These are phyloP conservation scores for Calyptommatus sinebrachiatus DNA, from an alignment of 2,113 vertebrate genomes.

Conservation along the genomic window DNA sequence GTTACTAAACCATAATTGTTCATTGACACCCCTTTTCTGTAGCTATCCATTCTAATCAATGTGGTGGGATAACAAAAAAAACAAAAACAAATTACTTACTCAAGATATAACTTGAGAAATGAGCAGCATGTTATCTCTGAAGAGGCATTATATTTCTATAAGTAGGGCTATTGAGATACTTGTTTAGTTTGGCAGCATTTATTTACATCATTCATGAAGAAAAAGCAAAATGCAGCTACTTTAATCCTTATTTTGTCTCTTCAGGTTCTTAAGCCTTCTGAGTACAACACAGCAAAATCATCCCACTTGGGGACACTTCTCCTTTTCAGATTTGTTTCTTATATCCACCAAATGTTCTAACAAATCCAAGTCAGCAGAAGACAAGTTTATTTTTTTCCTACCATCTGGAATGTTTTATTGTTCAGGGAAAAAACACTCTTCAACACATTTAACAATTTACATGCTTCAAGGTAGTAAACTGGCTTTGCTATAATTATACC, in stretches of 20 bases:
- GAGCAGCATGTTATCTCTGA: background rate
- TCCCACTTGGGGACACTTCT: background rate
- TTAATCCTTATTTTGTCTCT: background rate
- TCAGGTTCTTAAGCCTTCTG: background rate
- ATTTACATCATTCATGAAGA: rapidly evolving
- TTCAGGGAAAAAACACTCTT: background rate
- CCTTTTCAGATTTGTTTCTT: background rate
- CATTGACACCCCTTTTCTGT: background rate
- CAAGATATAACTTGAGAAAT: background rate
- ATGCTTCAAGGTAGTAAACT: background rate
- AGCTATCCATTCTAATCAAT: background rate
- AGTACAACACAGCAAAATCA: background rate
- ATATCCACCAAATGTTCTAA: background rate
- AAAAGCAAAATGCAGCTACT: background rate
- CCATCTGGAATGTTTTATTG: background rate
- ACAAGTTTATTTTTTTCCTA: background rate
- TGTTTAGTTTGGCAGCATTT: background rate
- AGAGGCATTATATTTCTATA: background rate
- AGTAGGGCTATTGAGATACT: background rate
- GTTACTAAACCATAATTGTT: background rate
- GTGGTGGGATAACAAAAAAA: background rate
- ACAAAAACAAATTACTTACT: background rate
- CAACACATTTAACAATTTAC: background rate
- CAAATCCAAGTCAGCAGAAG: background rate
- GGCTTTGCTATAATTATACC: background rate